Evolutionary conservation across 2,888 invertebrate species (phyloP).

Genomic region (Metacarcinus magister): DNA sequence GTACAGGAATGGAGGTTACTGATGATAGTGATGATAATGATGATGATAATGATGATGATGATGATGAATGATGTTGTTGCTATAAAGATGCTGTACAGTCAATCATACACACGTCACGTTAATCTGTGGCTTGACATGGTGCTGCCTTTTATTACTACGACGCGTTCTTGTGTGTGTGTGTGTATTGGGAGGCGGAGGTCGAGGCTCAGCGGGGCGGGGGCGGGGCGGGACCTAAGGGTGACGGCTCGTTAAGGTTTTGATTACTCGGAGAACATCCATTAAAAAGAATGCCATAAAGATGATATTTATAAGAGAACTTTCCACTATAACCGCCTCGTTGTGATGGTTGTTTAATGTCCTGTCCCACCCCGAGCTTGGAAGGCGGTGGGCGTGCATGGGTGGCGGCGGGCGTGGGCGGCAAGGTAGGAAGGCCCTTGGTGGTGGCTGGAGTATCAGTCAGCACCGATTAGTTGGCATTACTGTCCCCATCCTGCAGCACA

Average conservation of each 20-base stretch:
- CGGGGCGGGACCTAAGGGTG: neutral
- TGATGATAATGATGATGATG: neutral
- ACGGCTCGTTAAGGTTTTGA: neutral
- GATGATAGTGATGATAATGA: neutral
- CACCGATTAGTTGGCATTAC: no score
- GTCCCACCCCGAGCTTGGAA: neutral
- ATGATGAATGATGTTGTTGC: neutral
- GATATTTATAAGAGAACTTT: neutral
- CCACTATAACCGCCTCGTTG: neutral
- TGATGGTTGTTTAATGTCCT: neutral
- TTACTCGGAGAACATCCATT: conserved; percentile 26
- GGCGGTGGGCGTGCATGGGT: neutral
- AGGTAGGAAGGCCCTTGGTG: neutral
- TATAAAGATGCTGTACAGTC: neutral
- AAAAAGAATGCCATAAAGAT: neutral
- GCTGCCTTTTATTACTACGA: neutral
- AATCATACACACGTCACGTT: neutral
- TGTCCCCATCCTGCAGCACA: no score
- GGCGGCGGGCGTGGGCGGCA: no score
- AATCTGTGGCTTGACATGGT: neutral
- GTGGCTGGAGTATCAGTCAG: neutral
- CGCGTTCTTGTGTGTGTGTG: neutral
- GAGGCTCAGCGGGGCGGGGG: neutral
- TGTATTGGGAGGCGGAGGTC: neutral
- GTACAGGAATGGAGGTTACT: neutral